Evolutionary conservation across 2,113 vertebrate genomes (phyloP), one percentile per base, ranked within the genome.

Genomic region (Todiramphus chloris): DNA sequence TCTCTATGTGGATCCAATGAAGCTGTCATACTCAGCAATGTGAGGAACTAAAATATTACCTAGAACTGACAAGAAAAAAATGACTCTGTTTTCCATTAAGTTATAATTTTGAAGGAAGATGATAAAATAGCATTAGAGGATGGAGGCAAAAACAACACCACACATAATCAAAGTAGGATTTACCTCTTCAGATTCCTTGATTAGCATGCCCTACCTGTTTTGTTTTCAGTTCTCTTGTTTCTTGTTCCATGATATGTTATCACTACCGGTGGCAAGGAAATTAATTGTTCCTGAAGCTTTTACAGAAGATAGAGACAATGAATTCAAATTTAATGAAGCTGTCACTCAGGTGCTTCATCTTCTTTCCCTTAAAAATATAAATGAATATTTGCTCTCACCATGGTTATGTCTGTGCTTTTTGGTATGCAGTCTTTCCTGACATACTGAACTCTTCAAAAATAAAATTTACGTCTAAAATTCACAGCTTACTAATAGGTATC

Each of bases 321-420:
- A 44, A 93, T 96, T 93, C 62, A 93, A 93, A 90, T 94, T 64
- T 94, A 97, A 97, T 95, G 80, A 96, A 92, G 67, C 46, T 43
- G 28, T 91, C 96, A 89, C 67, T 93, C 91, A 89, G 51, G 23
- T 86, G 41, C 19, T 90, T 8, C 66, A 79, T 92, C 20, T 90
- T 93, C 59, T 89, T 89, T 91, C 44, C 72, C 13, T 63, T 91
- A 66, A 3, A 87, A 16, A 68, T 93, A n/a, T 69, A 75, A 92
- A 89, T 1, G 4, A 78, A 48, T 67, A 83, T 86, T 87, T 88
- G 51, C 30, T 73, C 58, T 70, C 20, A 39, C 25, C 5, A 11
- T 19, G 25, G 55, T 44, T 81, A 30, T 77, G 43, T 35, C 33
- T 50, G 12, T 59, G 46, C 7, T 85, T 91, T 90, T 76, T 87